phyloP scores from a whole-genome alignment of 2,888 invertebrate genomes.

The Lasioglossum oenotherae region DNA sequence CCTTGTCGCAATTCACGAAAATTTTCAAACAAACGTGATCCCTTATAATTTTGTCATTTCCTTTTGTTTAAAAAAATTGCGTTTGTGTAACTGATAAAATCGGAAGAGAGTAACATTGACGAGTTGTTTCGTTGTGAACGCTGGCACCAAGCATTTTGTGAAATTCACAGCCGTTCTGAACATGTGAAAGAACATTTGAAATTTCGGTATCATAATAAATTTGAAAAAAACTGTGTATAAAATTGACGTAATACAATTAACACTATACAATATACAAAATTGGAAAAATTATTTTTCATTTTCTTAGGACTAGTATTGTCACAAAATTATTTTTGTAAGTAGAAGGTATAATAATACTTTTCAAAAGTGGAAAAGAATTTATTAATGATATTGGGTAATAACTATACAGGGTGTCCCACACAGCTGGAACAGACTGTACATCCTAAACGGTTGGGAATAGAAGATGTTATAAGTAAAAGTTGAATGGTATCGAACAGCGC shows the following conservation, averaged over 20 bases:
- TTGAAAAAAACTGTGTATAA: conserved; percentile 8
- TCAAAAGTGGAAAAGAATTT: conserved; percentile 75
- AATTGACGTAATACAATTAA: conserved; percentile 28
- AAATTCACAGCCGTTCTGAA: background rate
- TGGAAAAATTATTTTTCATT: conserved; percentile 12
- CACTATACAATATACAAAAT: conserved; percentile 13
- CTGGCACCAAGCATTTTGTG: background rate
- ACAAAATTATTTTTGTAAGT: conserved; percentile 46
- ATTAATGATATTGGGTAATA: conserved; percentile 51
- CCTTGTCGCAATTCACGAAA: background rate
- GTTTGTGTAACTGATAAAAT: conserved; percentile 4
- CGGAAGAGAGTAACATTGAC: background rate
- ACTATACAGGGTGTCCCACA: background rate
- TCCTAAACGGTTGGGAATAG: too few relatives aligned
- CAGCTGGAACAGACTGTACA: too few relatives aligned
- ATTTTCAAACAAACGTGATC: background rate
- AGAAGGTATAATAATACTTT: conserved; percentile 58
- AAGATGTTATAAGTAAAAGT: too few relatives aligned
- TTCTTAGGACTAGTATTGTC: conserved; percentile 72
- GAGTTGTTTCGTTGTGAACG: background rate
- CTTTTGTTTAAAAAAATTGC: background rate
- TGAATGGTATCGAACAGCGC: too few relatives aligned
- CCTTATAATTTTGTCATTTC: background rate
- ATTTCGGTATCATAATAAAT: background rate
- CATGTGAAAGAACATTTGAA: conserved; percentile 1